Evolutionary conservation across 2,797 vertebrate genomes (phyloP).

Genomic region (Aselliscus stoliczkanus): DNA sequence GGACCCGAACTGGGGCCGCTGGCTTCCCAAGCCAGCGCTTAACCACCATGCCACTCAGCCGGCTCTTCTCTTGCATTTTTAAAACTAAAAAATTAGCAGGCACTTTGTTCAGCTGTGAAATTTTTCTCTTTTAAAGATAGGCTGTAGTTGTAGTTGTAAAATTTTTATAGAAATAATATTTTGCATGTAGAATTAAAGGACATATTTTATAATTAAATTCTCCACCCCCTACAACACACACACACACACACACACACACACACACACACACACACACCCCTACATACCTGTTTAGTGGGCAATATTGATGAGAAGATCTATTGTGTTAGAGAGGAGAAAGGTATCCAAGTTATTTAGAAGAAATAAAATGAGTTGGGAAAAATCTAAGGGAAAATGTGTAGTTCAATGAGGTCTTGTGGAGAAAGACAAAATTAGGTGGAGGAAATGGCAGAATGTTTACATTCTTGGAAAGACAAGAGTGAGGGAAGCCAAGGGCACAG

Average conservation of each 20-base stretch:
- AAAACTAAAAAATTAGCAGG: not conserved
- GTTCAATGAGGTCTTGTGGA: not conserved
- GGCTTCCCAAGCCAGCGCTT: too few relatives aligned
- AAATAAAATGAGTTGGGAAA: not conserved
- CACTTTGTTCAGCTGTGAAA: not conserved
- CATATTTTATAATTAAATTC: not conserved
- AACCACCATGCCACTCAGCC: too few relatives aligned
- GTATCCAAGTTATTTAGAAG: not conserved
- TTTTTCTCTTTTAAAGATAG: not conserved
- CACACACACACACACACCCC: not conserved
- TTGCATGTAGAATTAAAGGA: not conserved
- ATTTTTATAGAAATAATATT: not conserved
- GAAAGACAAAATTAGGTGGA: not conserved
- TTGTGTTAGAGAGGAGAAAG: not conserved
- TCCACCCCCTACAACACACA: not conserved
- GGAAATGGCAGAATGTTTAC: not conserved
- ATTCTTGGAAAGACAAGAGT: not conserved
- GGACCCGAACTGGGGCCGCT: too few relatives aligned
- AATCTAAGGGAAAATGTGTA: not conserved
- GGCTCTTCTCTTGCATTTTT: slow-evolving; percentile 4
- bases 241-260: too few relatives aligned
- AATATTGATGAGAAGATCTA: not conserved
- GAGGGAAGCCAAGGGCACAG: not conserved
- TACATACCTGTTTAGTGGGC: not conserved
- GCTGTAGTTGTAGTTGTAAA: not conserved